Evolutionary conservation across 2,888 invertebrate genomes (phyloP), one percentile per base, ranked within the genome.

Genomic region (Ptychoptera albimana): DNA sequence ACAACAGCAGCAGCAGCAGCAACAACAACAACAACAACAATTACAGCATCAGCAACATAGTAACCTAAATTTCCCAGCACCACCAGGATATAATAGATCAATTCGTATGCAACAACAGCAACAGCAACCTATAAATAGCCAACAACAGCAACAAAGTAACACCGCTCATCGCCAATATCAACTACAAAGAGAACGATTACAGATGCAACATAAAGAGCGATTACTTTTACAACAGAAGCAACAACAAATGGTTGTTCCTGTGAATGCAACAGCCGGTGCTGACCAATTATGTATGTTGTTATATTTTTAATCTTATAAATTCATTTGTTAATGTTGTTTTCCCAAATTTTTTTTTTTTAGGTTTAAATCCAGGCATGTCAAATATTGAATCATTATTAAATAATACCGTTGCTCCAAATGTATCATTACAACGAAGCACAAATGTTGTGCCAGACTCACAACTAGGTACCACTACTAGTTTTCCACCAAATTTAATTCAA

Each of bases 321-420:
- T 11, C 23, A 15, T 23, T 16, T n/a, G 8, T 23, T 9, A 15
- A 16, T 23, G 2, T 5, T 37, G 10, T 13, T 11, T 6, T 34
- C 5, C n/a, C 8, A 6, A 6, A 34, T 23, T 5, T 23, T 5
- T 23, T 23, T 23, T 7, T 23, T 43, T 29, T 52, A 57, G 64
- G 63, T 48, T 56, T 64, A 34, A 65, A 61, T 57, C 57, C 64
- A 42, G 60, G 60, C 50, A 54, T 63, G 31, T 59, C 59, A 50
- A 88, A 84, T 57, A 85, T 92, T 55, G 85, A 82, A 59, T 86
- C 82, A 49, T 72, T 93, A 53, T 73, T 91, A 56, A 85, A 83
- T 60, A 82, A 82, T 55, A 82, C 81, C 40, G 66, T 64, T 44
- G 86, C 87, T 50, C 87, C 89, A 45, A 93, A 93, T 64, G 92